These are phyloP conservation scores for Dioctria rufipes DNA, from an alignment of 2,888 invertebrate genomes.

Conservation along the genomic window DNA sequence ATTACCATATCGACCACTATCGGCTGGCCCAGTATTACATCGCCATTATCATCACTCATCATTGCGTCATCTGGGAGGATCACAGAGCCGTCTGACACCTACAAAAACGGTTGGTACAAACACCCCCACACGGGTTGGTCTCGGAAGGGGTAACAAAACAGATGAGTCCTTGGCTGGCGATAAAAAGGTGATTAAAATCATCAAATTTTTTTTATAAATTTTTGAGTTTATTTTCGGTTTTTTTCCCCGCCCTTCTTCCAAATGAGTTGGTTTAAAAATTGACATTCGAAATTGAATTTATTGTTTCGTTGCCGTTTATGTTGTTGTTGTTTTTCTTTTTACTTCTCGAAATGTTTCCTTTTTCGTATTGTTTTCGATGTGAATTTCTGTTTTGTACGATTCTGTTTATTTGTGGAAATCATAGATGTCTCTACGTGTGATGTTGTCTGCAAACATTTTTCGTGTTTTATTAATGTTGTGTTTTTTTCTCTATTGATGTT, in stretches of 20 bases:
- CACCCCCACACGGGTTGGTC: conserved; percentile 59
- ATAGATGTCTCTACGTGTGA: conserved; percentile 48
- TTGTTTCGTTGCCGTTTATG: not conserved
- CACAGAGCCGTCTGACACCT: conserved; percentile 63
- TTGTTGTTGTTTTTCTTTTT: not conserved
- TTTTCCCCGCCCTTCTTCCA: not conserved
- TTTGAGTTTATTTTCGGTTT: too few relatives aligned
- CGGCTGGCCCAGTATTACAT: conserved; percentile 71
- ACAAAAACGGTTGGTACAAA: conserved; percentile 63
- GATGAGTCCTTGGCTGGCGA: conserved; percentile 25
- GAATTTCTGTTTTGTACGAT: conserved; percentile 28
- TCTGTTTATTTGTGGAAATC: conserved; percentile 19
- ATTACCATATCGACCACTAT: conserved; percentile 71
- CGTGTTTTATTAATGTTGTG: conserved; percentile 33
- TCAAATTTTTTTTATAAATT: not conserved
- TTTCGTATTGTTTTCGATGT: conserved; percentile 12
- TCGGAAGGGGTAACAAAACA: conserved; percentile 7
- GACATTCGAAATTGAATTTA: conserved; percentile 53
- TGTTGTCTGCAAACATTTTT: conserved; percentile 23
- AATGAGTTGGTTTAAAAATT: conserved; percentile 47
- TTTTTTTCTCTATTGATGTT: conserved; percentile 38
- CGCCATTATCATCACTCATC: conserved; percentile 68
- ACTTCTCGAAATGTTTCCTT: not conserved
- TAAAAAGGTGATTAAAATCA: conserved; percentile 52
- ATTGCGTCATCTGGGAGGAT: conserved; percentile 70